Conservation (phyloP, 2,888 invertebrate genomes). For the Pardosa pseudoannulata region DNA sequence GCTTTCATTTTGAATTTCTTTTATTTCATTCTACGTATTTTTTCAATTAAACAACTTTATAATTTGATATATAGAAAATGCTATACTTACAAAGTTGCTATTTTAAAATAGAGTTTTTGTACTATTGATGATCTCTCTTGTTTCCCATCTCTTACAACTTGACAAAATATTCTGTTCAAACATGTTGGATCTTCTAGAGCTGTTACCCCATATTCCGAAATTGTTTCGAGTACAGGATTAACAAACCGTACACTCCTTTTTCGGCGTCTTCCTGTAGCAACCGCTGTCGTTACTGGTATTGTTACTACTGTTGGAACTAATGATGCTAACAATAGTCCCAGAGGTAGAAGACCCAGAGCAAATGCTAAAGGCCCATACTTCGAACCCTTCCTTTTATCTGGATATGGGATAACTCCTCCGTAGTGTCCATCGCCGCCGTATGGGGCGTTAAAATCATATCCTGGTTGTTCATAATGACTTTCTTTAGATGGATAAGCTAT, state of each 20-base stretch:
- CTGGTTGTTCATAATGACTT: constrained; percentile 30
- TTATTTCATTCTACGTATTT: too few relatives aligned
- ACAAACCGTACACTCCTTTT: constrained; percentile 34
- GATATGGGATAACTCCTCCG: constrained; percentile 23
- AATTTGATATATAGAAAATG: too few relatives aligned
- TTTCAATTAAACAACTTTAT: too few relatives aligned
- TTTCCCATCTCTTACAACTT: constrained; percentile 55
- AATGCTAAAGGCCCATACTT: constrained; percentile 68
- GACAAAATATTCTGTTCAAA: constrained; percentile 63
- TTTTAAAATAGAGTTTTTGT: constrained; percentile 59
- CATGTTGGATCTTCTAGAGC: constrained; percentile 66
- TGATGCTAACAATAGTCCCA: constrained; percentile 68
- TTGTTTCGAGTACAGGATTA: constrained; percentile 62
- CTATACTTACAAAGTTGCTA: constrained; percentile 57
- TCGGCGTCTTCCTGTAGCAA: constrained; percentile 59
- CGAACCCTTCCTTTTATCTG: constrained; percentile 51
- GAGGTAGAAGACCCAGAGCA: constrained; percentile 66
- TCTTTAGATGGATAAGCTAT: constrained; percentile 42
- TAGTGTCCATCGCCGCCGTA: constrained; percentile 10
- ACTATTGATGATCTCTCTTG: constrained; percentile 52
- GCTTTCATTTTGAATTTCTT: too few relatives aligned
- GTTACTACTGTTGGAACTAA: constrained; percentile 66
- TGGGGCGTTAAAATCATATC: constrained; percentile 31
- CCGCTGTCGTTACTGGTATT: constrained; percentile 63
- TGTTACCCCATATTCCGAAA: constrained; percentile 47